Evolutionary conservation across 1,140 invertebrate genomes (phyloP), one percentile per base, ranked within the genome.

Genomic region (Bombus haemorrhoidalis): DNA sequence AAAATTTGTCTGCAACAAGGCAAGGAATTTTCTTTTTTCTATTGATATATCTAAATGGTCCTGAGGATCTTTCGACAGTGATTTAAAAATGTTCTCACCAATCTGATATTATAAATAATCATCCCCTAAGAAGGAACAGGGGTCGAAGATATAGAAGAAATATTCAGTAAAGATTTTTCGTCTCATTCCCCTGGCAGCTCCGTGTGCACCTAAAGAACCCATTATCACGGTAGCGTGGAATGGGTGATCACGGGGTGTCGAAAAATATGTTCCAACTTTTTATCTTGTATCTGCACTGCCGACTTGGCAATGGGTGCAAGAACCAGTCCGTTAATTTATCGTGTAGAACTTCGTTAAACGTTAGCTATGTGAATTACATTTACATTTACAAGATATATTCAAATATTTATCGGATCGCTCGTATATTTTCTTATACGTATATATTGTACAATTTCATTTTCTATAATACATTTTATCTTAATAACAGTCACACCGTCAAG

Each of bases 241-340:
- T 34, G 80, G 76, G 87, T 86, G 91, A 85, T 86, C 86, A 62
- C 68, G 71, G 86, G 81, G 86, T 91, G 91, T 86, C 85, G 90
- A 92, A 92, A 92, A 92, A 92, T 92, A 92, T 92, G 91, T 87
- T 90, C 90, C 79, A 92, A 92, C 91, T 92, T 92, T 92, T 92
- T 92, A 92, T 92, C 91, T 91, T 87, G 88, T 86, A 91, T 92
- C 91, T 86, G 85, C 87, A 80, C 87, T 71, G 81, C 74, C 75
- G 84, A 83, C 84, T 91, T 86, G 74, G 80, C 82, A 80, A 76
- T 77, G 74, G 59, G 69, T 73, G 87, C 86, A 78, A 74, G 57
- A 32, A 80, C 53, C 79, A 74, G 53, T 73, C 81, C 47, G 86
- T 91, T 92, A 92, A 92, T 92, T 92, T 92, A 91, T 89, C 86